phyloP scores from a whole-genome alignment of 2,113 vertebrate genomes.

The Ciconia stormi region DNA sequence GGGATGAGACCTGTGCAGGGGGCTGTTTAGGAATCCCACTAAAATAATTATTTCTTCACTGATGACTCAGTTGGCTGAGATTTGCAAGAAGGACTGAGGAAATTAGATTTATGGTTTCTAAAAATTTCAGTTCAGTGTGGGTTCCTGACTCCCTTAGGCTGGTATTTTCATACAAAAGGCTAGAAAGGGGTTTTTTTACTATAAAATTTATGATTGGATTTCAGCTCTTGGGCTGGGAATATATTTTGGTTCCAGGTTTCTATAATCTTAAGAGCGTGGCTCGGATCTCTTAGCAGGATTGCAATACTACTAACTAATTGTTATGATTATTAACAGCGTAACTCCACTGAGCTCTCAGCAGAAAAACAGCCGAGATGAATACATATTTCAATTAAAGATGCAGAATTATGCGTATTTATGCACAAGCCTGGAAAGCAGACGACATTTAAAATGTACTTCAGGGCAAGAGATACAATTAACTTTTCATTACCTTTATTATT shows the following conservation, averaged over 20 bases:
- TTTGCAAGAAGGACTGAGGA: not conserved
- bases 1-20: not conserved
- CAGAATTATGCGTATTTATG: not conserved
- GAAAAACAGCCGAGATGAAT: not conserved
- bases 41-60: not conserved
- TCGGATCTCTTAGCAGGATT: not conserved
- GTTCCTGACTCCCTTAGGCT: not conserved
- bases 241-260: not conserved
- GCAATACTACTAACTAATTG: not conserved
- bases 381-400: not conserved
- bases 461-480: not conserved
- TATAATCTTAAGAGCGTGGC: not conserved
- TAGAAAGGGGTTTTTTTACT: not conserved
- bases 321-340: not conserved
- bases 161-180: not conserved
- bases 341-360: not conserved
- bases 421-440: constrained; percentile 8
- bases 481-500: constrained; percentile 27
- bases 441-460: not conserved
- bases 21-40: not conserved
- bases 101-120: not conserved
- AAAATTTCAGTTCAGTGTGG: not conserved
- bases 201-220: not conserved
- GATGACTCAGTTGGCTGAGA: not conserved
- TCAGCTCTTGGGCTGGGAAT: not conserved